phyloP scores from a whole-genome alignment of 2,113 vertebrate genomes.

The Platysteira castanea region DNA sequence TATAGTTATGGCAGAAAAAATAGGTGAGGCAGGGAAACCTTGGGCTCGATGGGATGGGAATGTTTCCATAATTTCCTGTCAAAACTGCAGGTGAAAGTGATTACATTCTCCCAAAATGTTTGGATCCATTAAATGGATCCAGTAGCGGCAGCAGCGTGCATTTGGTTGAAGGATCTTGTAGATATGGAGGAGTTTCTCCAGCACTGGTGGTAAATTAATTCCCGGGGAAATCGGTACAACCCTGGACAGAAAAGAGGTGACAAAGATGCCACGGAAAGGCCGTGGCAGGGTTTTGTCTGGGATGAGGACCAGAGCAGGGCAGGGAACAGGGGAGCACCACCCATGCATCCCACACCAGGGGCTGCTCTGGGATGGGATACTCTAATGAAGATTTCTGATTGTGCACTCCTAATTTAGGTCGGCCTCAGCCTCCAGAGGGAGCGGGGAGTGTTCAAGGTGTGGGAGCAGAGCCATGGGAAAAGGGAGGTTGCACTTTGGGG shows the following conservation, averaged over 20 bases:
- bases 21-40: not conserved
- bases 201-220: not conserved
- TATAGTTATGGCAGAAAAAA: not conserved
- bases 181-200: not conserved
- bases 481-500: not conserved
- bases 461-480: not conserved
- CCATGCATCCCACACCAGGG: rapidly evolving
- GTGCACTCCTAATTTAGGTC: not conserved
- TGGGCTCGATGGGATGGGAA: not conserved
- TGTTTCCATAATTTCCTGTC: not conserved
- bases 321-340: not conserved
- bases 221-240: not conserved
- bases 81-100: not conserved
- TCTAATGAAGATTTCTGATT: not conserved
- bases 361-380: not conserved
- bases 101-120: not conserved
- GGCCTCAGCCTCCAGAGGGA: not conserved
- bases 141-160: not conserved
- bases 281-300: not conserved
- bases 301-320: not conserved
- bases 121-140: not conserved
- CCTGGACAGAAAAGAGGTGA: not conserved
- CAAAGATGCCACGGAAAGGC: not conserved
- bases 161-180: not conserved
- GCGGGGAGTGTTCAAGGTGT: rapidly evolving